These are phyloP conservation scores for Parascotia fuliginaria DNA, from an alignment of 2,888 invertebrate genomes.

Conservation along the genomic window DNA sequence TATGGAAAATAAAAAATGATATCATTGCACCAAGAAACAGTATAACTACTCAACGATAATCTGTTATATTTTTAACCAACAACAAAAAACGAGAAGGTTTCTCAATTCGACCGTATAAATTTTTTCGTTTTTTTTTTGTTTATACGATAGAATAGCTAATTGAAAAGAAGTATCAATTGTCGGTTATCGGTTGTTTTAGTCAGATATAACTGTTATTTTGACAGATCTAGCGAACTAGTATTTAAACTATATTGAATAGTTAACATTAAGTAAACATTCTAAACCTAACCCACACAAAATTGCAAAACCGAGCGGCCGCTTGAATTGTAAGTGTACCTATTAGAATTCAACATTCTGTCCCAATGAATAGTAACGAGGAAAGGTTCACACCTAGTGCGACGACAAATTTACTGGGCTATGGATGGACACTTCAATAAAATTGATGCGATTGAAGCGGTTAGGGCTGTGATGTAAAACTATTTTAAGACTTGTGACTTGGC, in stretches of 20 bases:
- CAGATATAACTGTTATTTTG: too few relatives aligned
- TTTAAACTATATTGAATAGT: not conserved
- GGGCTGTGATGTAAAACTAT: conserved; percentile 10
- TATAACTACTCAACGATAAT: too few relatives aligned
- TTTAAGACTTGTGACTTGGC: not conserved
- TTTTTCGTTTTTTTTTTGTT: too few relatives aligned
- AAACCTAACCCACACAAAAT: not conserved
- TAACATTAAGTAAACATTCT: not conserved
- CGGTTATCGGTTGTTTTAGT: too few relatives aligned
- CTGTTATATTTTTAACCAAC: too few relatives aligned
- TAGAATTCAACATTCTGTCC: conserved; percentile 44
- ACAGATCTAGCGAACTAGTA: not conserved
- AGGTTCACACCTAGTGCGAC: conserved; percentile 40
- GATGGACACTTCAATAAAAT: conserved; percentile 43
- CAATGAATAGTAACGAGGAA: conserved; percentile 47
- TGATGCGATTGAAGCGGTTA: conserved; percentile 22
- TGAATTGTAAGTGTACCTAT: conserved; percentile 28
- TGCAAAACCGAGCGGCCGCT: not conserved
- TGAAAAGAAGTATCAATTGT: too few relatives aligned
- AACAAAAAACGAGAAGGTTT: too few relatives aligned
- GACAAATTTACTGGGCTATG: conserved; percentile 40
- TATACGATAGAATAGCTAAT: too few relatives aligned
- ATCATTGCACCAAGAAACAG: too few relatives aligned
- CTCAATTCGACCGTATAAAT: too few relatives aligned
- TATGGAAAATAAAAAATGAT: too few relatives aligned